These are phyloP conservation scores for Drosophila leonis DNA, from an alignment of 2,888 invertebrate species.

Conservation along the genomic window DNA sequence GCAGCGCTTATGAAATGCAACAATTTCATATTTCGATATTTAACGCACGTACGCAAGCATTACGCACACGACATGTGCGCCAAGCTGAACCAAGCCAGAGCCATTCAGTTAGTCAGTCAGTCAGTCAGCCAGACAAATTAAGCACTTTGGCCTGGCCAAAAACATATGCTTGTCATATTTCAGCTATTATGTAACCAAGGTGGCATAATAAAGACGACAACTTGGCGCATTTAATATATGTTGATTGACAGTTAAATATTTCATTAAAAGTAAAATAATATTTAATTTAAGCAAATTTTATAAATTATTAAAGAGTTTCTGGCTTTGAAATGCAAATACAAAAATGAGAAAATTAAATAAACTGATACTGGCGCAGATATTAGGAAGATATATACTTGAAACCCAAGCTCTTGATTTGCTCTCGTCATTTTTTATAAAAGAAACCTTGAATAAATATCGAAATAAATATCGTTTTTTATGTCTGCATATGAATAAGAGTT, in stretches of 20 bases:
- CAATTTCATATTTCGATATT: conserved; percentile 56
- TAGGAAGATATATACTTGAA: neutral
- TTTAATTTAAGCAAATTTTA: neutral
- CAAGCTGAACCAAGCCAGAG: conserved; percentile 1
- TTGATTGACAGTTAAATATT: neutral
- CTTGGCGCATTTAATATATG: conserved; percentile 20
- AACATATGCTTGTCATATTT: conserved; percentile 23
- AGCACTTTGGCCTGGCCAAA: conserved; percentile 27
- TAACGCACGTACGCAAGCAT: conserved; percentile 63
- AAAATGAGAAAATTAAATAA: neutral
- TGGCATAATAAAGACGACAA: conserved; percentile 22
- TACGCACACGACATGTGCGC: conserved; percentile 62
- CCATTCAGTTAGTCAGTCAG: neutral
- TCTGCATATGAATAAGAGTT: too few relatives aligned
- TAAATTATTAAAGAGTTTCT: neutral
- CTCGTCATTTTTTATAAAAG: too few relatives aligned
- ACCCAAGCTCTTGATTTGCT: too few relatives aligned
- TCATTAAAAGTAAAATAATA: neutral
- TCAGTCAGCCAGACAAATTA: conserved; percentile 13
- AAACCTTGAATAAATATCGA: too few relatives aligned
- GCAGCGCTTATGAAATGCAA: conserved; percentile 54
- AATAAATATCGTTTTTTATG: too few relatives aligned
- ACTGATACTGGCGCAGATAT: too few relatives aligned
- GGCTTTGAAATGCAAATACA: neutral
- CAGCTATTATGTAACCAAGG: conserved; percentile 28